Evolutionary conservation across 1,140 invertebrate species (phyloP), one percentile per base, ranked within the genome.

Genomic region (Tetramorium parvispinum): DNA sequence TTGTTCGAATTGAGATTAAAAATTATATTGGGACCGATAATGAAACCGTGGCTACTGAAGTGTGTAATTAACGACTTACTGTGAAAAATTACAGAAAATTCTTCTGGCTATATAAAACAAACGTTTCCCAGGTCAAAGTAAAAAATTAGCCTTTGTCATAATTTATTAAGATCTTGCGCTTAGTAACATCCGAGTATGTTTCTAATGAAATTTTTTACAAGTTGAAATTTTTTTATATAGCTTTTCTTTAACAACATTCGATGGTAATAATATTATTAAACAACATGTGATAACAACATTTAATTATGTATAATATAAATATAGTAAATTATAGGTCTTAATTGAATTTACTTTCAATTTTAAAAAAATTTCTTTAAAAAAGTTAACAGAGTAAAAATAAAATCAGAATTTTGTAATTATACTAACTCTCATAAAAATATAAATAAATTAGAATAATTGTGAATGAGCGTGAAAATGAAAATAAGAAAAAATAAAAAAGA

Each of bases 1-100:
- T 78, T 51, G n/a, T 79, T 66, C 24, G 27, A 66, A 51, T 79
- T n/a, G 46, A 13, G n/a, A 66, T 66, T 79, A 79, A 68, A 68
- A 79, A 66, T 79, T 51, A 68, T 66, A 68, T 68, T 18, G 43
- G 8, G 5, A 66, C 8, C 27, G 61, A 79, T 66, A 79, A 79
- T 79, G n/a, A 79, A 79, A 65, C n/a, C 8, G 46, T 2, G 1
- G 16, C 21, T 55, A 43, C 3, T 43, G 43, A 49, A 65, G 57
- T 46, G 46, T 40, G 46, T 51, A 66, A 79, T 79, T 79, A 66
- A 68, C 27, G n/a, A 66, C 40, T 46, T 68, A 32, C 32, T 37
- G 13, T 13, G n/a, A 7, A 66, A 63, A 63, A 46, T 46, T 21
- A 77, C 13, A 46, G 6, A 77, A 79, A 68, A 68, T 51, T 49